Conservation (phyloP, 2,888 invertebrate species). For the Hemicrepidius hirtus region DNA sequence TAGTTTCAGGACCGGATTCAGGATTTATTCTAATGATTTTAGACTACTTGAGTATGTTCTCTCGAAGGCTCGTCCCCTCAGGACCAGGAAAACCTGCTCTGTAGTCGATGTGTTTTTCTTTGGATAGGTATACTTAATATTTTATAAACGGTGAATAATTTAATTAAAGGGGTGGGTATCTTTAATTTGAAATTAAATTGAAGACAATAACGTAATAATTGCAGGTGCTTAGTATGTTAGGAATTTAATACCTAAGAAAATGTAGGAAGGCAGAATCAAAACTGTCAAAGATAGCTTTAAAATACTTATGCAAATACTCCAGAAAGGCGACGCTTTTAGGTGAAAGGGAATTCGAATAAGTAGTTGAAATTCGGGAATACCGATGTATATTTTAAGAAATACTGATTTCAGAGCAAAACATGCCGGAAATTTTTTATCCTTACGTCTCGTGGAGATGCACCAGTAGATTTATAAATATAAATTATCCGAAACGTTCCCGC, state of each 20-base stretch:
- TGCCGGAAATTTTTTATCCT: slow-evolving; percentile 30
- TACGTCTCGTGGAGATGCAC: slow-evolving; percentile 26
- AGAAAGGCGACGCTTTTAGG: slow-evolving; percentile 17
- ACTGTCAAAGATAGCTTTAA: slow-evolving; percentile 26
- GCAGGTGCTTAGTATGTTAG: too few relatives aligned
- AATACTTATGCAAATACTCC: slow-evolving; percentile 33
- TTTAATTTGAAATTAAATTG: slow-evolving; percentile 3
- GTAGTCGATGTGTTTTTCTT: too few relatives aligned
- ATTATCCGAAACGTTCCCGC: slow-evolving; percentile 34
- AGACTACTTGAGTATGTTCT: too few relatives aligned
- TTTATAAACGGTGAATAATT: too few relatives aligned
- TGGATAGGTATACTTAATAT: too few relatives aligned
- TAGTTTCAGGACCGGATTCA: slow-evolving; percentile 2
- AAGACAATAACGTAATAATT: not conserved
- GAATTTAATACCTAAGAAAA: not conserved
- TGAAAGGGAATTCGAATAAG: slow-evolving; percentile 22
- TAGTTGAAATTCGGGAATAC: slow-evolving; percentile 15
- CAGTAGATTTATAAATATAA: slow-evolving; percentile 45
- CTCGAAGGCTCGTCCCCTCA: too few relatives aligned
- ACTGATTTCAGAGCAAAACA: slow-evolving; percentile 25
- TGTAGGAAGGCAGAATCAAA: slow-evolving; percentile 5
- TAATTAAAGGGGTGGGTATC: too few relatives aligned
- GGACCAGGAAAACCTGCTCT: too few relatives aligned
- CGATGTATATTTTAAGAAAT: slow-evolving; percentile 30
- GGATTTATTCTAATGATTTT: too few relatives aligned